Evolutionary conservation across 2,113 vertebrate genomes (phyloP).

Genomic region (Myiopsitta monachus): DNA sequence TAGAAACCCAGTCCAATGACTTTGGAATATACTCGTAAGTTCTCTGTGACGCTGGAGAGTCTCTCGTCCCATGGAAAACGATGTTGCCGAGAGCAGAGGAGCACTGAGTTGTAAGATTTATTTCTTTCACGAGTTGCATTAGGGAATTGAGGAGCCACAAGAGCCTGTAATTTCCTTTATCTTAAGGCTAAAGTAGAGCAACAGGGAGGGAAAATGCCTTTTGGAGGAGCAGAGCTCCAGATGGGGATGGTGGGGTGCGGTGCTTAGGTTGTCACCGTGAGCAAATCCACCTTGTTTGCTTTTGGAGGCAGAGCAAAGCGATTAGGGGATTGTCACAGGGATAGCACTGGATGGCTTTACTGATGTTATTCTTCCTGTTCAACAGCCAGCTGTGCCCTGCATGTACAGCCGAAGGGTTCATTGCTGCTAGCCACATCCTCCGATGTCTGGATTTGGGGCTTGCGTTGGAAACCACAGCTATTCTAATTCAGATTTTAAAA

Average conservation of each 20-base stretch:
- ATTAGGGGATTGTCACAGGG: not conserved
- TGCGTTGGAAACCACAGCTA: conserved; percentile 36
- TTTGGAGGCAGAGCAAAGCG: not conserved
- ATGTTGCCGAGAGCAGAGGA: not conserved
- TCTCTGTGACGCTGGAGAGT: not conserved
- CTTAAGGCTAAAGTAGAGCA: not conserved
- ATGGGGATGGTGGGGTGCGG: not conserved
- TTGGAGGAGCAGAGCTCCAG: not conserved
- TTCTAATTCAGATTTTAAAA: conserved; percentile 26
- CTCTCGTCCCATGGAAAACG: not conserved
- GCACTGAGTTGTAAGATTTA: not conserved
- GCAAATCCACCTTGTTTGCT: not conserved
- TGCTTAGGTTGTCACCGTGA: not conserved
- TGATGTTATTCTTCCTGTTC: not conserved
- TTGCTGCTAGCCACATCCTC: conserved; percentile 47
- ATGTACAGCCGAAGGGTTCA: not conserved
- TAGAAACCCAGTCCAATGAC: not conserved
- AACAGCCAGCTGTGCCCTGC: not conserved
- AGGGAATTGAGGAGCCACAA: not conserved
- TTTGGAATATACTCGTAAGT: not conserved
- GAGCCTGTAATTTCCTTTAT: not conserved
- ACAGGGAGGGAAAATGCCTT: not conserved
- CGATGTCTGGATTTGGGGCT: conserved; percentile 15
- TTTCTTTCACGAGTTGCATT: not conserved
- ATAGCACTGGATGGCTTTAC: not conserved